These are phyloP conservation scores for Dryomyza anilis DNA, from an alignment of 2,888 invertebrate genomes.

Conservation along the genomic window DNA sequence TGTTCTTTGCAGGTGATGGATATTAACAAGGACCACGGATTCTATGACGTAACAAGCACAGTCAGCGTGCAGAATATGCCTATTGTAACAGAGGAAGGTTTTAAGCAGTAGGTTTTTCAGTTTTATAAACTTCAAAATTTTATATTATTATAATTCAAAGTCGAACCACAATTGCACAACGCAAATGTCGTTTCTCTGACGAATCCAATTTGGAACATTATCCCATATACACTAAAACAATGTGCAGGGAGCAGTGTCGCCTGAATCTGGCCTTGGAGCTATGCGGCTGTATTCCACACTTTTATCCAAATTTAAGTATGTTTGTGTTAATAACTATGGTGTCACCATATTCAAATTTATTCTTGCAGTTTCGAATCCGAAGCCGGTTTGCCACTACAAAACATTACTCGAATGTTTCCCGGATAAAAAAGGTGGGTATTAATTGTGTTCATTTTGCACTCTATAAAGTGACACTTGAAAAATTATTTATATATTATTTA, in stretches of 20 bases:
- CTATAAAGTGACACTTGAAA: no score
- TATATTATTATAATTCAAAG: no score
- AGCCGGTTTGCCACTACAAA: slow-evolving; percentile 52
- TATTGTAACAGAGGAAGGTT: slow-evolving; percentile 48
- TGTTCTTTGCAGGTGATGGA: no score
- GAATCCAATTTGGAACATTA: slow-evolving; percentile 59
- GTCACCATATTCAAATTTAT: background rate
- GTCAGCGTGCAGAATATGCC: slow-evolving; percentile 42
- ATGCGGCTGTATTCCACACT: slow-evolving; percentile 61
- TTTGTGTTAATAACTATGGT: background rate
- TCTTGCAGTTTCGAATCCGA: slow-evolving; percentile 46
- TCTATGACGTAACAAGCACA: slow-evolving; percentile 18
- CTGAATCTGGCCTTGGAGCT: slow-evolving; percentile 51
- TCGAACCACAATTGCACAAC: slow-evolving; percentile 49
- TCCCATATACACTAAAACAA: slow-evolving; percentile 54
- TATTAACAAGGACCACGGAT: slow-evolving; percentile 48
- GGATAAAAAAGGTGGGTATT: no score
- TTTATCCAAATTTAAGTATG: slow-evolving; percentile 58
- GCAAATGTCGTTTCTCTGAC: slow-evolving; percentile 55
- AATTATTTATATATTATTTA: no score
- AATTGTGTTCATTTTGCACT: no score
- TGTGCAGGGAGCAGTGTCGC: slow-evolving; percentile 59
- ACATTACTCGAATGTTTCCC: slow-evolving; percentile 50
- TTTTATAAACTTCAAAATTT: background rate
- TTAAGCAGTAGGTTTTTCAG: slow-evolving; percentile 42